Conservation (phyloP, 2,113 vertebrate genomes). For the Eurystomus gularis region DNA sequence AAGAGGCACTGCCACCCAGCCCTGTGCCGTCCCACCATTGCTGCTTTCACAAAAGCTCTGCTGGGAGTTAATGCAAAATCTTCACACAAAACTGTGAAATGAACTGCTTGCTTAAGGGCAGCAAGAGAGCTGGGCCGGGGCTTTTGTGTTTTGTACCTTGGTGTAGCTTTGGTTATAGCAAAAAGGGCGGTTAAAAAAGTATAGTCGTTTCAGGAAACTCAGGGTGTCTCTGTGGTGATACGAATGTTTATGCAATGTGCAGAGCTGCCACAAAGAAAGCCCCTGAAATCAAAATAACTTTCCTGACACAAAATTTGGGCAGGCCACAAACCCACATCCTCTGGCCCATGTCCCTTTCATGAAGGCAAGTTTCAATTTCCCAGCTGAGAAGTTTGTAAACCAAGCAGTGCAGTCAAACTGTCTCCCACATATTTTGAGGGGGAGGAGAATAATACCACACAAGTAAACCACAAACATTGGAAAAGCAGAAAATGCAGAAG, state of each 20-base stretch:
- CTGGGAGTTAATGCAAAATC: background rate
- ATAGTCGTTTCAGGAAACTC: background rate
- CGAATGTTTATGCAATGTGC: background rate
- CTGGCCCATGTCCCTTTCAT: fast-evolving
- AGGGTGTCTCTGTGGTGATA: background rate
- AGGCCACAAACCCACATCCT: background rate
- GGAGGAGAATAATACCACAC: background rate
- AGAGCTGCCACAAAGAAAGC: background rate
- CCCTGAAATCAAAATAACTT: background rate
- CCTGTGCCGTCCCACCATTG: fast-evolving
- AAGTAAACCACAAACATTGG: background rate
- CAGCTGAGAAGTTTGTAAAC: background rate
- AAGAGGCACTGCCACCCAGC: background rate
- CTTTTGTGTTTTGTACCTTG: background rate
- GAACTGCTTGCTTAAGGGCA: background rate
- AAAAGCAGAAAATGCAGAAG: background rate
- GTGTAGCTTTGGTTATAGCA: background rate
- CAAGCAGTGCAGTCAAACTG: fast-evolving
- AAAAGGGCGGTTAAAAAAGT: background rate
- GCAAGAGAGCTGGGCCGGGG: background rate
- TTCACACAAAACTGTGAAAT: background rate
- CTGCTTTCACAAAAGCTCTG: background rate
- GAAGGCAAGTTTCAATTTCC: background rate
- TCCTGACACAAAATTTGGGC: background rate
- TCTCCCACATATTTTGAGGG: background rate